These are phyloP conservation scores for Schizaphis graminum DNA, from an alignment of 2,888 invertebrate species.

Conservation along the genomic window DNA sequence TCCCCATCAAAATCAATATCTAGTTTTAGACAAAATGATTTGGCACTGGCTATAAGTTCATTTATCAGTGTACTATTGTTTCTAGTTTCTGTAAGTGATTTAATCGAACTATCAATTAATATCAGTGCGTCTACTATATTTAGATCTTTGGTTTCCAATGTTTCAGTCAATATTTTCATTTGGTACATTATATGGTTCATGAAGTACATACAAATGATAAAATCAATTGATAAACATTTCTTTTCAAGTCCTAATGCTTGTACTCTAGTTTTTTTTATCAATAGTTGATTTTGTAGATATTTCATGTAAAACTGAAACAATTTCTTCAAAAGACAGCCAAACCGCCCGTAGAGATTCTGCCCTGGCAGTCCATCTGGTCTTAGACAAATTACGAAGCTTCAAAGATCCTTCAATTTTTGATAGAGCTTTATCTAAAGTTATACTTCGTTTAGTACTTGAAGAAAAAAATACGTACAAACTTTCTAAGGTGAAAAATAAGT, in stretches of 20 bases:
- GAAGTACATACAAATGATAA: not conserved
- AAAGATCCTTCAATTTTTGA: no score
- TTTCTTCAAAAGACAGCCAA: slow-evolving; percentile 19
- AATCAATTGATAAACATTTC: slow-evolving; percentile 6
- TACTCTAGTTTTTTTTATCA: not conserved
- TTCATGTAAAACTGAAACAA: slow-evolving; percentile 15
- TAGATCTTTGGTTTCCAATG: no score
- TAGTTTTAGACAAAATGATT: slow-evolving; percentile 4
- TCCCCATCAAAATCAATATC: not conserved
- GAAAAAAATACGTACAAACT: no score
- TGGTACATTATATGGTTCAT: slow-evolving; percentile 5
- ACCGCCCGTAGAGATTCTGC: not conserved
- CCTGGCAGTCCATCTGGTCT: not conserved
- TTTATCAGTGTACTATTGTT: no score
- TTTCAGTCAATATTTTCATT: slow-evolving; percentile 10
- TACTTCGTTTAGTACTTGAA: no score
- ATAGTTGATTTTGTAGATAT: not conserved
- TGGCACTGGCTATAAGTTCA: not conserved
- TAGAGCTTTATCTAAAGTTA: no score
- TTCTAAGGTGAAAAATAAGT: no score
- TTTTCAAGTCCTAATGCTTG: not conserved
- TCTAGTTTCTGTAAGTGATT: no score
- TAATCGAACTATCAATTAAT: no score
- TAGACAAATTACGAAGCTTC: no score
- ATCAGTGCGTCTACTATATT: no score